A percentile compares a stretch with the other conserved stretches of the same genome.
Conservation (phyloP, 2,888 invertebrate genomes). For the Clivina fossor region DNA sequence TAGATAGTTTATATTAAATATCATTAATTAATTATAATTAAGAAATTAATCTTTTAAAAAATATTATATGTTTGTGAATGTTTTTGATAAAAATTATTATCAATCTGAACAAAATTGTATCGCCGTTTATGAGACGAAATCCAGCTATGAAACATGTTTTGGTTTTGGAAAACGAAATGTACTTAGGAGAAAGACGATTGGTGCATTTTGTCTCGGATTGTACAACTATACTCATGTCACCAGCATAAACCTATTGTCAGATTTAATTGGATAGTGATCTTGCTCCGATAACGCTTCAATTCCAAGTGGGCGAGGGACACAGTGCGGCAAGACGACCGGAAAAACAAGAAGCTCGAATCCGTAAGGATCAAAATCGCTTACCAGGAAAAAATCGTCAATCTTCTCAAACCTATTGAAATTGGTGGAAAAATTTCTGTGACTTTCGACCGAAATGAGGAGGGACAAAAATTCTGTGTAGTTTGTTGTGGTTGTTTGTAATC, state of each 20-base stretch:
- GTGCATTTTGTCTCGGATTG: conserved; percentile 41
- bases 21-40: too few relatives aligned
- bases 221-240: conserved; percentile 51
- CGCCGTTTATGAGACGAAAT: too few relatives aligned
- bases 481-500: conserved; percentile 43
- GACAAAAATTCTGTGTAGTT: neutral
- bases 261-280: conserved; percentile 58
- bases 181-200: too few relatives aligned
- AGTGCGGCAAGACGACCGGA: neutral
- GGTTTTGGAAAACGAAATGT: conserved; percentile 27
- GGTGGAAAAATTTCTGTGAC: conserved; percentile 2
- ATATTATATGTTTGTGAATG: too few relatives aligned
- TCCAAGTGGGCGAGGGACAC: conserved; percentile 8
- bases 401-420: neutral
- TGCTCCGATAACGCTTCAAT: conserved; percentile 47
- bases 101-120: too few relatives aligned
- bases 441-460: neutral
- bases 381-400: conserved; percentile 8
- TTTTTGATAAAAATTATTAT: too few relatives aligned
- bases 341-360: conserved; percentile 21
- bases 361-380: conserved; percentile 46
- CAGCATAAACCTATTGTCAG: conserved; percentile 56
- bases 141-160: conserved; percentile 25
- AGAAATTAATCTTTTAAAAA: too few relatives aligned
- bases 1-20: too few relatives aligned